A percentile compares a stretch with the other conserved stretches of the same genome.
Conservation (phyloP, 2,888 invertebrate genomes). For the Lathronympha strigana region DNA sequence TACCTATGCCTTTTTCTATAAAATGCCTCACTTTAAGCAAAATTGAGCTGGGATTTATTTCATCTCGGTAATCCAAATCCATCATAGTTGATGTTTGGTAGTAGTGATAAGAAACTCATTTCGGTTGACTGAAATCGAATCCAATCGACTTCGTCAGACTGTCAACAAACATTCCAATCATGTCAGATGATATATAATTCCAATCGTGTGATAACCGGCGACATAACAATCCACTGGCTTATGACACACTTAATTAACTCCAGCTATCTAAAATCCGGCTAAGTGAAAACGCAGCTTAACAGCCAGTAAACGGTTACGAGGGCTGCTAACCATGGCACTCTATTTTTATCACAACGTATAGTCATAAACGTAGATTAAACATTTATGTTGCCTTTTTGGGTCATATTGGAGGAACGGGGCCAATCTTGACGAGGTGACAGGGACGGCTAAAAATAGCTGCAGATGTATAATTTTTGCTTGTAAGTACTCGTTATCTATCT, state of each 20-base stretch:
- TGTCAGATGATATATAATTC: not conserved
- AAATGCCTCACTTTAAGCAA: too few relatives aligned
- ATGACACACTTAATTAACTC: constrained; percentile 27
- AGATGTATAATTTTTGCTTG: too few relatives aligned
- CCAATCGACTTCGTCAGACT: not conserved
- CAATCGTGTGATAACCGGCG: not conserved
- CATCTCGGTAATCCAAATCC: too few relatives aligned
- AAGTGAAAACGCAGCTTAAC: constrained; percentile 39
- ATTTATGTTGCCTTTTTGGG: constrained; percentile 35
- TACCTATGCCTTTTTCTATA: too few relatives aligned
- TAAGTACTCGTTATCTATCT: too few relatives aligned
- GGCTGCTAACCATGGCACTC: constrained; percentile 32
- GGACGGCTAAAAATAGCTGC: too few relatives aligned
- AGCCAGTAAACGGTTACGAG: constrained; percentile 33
- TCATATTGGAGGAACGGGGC: constrained; percentile 30
- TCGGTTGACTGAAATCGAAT: not conserved
- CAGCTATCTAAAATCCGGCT: constrained; percentile 27
- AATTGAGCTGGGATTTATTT: too few relatives aligned
- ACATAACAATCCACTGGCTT: not conserved
- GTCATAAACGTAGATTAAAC: constrained; percentile 39
- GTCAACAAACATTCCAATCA: not conserved
- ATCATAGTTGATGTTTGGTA: too few relatives aligned
- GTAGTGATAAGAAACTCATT: too few relatives aligned
- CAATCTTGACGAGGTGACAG: constrained; percentile 16
- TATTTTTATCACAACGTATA: constrained; percentile 38